These are phyloP conservation scores for Exaiptasia diaphana DNA, from an alignment of 64 coral and sea anemone species.

Conservation along the genomic window DNA sequence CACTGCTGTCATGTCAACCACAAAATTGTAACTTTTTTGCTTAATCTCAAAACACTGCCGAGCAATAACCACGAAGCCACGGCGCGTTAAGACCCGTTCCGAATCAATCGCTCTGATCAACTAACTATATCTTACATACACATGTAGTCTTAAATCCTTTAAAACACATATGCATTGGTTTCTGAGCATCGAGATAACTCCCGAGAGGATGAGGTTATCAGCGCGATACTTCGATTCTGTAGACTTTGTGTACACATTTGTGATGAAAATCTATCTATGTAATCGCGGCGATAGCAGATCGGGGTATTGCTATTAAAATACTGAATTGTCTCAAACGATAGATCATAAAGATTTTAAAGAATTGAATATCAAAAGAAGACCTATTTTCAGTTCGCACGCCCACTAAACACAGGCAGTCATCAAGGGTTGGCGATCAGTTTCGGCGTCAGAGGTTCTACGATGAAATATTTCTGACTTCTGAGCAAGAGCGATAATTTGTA, in stretches of 20 bases:
- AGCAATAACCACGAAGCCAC: not conserved
- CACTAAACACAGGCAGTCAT: slow-evolving; percentile 37
- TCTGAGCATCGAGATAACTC: slow-evolving; percentile 81
- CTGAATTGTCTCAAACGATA: slow-evolving; percentile 75
- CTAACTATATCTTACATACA: slow-evolving; percentile 76
- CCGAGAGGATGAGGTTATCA: slow-evolving; percentile 86
- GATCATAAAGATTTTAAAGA: slow-evolving; percentile 66
- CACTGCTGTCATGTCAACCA: slow-evolving; percentile 5
- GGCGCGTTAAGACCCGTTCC: slow-evolving; percentile 11
- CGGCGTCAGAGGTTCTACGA: slow-evolving; percentile 22
- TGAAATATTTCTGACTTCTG: slow-evolving; percentile 19
- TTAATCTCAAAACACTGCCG: too few species aligned
- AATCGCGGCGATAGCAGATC: slow-evolving; percentile 79
- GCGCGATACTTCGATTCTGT: slow-evolving; percentile 58
- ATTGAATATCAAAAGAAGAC: not conserved
- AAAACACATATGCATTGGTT: slow-evolving; percentile 84
- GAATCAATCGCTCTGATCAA: slow-evolving; percentile 30
- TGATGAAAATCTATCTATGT: slow-evolving; percentile 91
- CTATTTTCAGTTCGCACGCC: slow-evolving; percentile 51
- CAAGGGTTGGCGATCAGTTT: slow-evolving; percentile 32
- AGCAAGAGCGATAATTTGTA: slow-evolving; percentile 80
- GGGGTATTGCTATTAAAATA: slow-evolving; percentile 77
- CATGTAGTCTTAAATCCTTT: slow-evolving; percentile 74
- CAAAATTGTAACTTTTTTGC: not conserved
- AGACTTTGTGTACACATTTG: slow-evolving; percentile 79